Evolutionary conservation across 2,888 invertebrate genomes (phyloP).

Genomic region (Lepidochrysops patricia): DNA sequence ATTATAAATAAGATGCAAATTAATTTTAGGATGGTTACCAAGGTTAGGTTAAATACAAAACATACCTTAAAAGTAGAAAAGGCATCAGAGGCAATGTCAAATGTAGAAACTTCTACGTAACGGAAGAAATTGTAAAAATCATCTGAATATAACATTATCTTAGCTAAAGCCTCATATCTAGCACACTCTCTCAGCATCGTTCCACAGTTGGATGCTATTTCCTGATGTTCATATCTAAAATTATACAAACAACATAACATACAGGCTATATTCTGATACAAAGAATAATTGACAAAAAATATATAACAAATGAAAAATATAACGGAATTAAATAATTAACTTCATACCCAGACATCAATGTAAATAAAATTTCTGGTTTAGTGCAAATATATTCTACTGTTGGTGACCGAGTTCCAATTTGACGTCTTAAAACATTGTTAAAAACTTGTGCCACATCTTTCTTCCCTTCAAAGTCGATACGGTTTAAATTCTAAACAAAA

Average conservation of each 20-base stretch:
- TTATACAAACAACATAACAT: conserved; percentile 2
- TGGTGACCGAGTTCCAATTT: conserved; percentile 98
- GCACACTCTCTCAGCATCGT: conserved; percentile 99
- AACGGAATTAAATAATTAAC: background rate
- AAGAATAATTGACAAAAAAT: background rate
- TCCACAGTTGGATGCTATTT: conserved; percentile 98
- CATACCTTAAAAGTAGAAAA: conserved; percentile 99
- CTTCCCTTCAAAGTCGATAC: conserved; percentile 92
- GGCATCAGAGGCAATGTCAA: conserved; percentile 99
- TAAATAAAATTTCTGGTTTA: conserved; percentile 96
- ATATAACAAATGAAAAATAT: background rate
- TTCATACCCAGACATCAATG: conserved; percentile 93
- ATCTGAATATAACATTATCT: conserved; percentile 97
- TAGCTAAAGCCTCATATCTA: conserved; percentile 97
- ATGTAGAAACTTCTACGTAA: conserved; percentile 99
- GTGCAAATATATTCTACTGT: conserved; percentile 99
- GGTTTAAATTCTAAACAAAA: conserved; percentile 76
- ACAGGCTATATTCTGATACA: background rate
- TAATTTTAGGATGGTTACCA: too few species aligned
- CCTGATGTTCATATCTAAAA: conserved; percentile 96
- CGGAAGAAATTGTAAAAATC: conserved; percentile 99
- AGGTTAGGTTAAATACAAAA: conserved; percentile 19
- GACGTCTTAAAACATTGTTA: conserved; percentile 97
- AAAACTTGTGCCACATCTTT: conserved; percentile 99
- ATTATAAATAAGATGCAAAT: too few species aligned